A percentile compares a stretch with the other conserved stretches of the same genome.
phyloP scores from a whole-genome alignment of 2,888 invertebrate species.

The Archips xylosteana region DNA sequence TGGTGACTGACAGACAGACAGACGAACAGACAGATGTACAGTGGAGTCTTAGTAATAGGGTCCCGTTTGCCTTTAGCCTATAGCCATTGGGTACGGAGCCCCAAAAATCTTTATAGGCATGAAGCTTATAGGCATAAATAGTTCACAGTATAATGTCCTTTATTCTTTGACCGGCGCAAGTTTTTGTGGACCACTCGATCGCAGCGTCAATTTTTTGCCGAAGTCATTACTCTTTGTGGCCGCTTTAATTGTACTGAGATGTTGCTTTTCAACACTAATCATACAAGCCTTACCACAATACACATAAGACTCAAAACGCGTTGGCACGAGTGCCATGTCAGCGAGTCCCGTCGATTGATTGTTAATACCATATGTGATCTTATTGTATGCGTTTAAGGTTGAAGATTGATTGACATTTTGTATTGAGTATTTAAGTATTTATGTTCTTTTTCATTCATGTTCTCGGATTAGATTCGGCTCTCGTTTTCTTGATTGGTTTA shows the following conservation, averaged over 20 bases:
- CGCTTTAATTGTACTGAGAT: constrained; percentile 56
- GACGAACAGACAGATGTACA: no score
- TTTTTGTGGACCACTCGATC: constrained; percentile 59
- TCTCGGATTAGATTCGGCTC: constrained; percentile 32
- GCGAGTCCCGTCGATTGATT: not conserved
- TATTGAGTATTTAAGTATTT: constrained; percentile 6
- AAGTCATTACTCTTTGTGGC: constrained; percentile 74
- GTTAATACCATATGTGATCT: constrained; percentile 5
- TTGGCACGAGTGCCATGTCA: not conserved
- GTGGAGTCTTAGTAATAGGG: no score
- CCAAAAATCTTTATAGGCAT: no score
- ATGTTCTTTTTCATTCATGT: constrained; percentile 25
- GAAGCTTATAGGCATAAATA: constrained; percentile 11
- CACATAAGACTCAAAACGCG: constrained; percentile 4
- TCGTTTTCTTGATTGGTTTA: constrained; percentile 18
- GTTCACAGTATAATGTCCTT: not conserved
- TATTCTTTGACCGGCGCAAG: constrained; percentile 50
- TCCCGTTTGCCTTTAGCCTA: no score
- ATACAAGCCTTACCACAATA: not conserved
- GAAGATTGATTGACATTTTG: constrained; percentile 15
- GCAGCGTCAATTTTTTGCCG: constrained; percentile 66
- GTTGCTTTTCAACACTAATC: constrained; percentile 8
- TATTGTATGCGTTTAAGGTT: not conserved
- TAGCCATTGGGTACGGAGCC: no score
- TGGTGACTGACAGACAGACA: no score